Evolutionary conservation across 2,888 invertebrate genomes (phyloP).

Genomic region (Yponomeuta evonymella): DNA sequence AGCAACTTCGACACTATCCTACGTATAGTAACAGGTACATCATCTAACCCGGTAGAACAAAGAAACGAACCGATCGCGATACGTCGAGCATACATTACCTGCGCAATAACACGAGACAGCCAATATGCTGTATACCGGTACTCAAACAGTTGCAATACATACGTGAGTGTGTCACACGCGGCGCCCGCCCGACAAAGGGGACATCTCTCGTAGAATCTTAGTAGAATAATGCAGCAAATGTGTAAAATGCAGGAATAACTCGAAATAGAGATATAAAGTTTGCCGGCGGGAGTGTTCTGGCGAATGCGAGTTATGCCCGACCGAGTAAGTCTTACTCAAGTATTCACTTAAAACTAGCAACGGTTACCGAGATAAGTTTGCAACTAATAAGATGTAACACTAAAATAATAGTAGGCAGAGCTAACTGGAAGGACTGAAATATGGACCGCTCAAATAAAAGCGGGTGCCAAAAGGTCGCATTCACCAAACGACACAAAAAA

Average conservation of each 20-base stretch:
- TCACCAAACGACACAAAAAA: conserved; percentile 9
- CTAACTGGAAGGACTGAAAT: not conserved
- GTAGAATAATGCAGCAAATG: conserved; percentile 12
- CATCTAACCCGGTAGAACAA: not conserved
- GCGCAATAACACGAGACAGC: conserved; percentile 7
- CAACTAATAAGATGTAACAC: conserved; percentile 1
- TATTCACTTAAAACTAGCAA: conserved; percentile 9
- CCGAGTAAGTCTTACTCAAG: conserved; percentile 8
- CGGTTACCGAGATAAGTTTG: conserved; percentile 4
- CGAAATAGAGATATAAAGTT: conserved; percentile 17
- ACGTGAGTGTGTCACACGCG: not conserved
- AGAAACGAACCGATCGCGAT: conserved; percentile 1
- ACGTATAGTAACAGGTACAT: conserved; percentile 24
- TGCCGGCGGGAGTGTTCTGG: conserved; percentile 9
- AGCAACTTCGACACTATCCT: conserved; percentile 44
- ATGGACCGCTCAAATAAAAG: not conserved
- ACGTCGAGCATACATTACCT: not conserved
- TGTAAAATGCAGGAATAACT: conserved; percentile 17
- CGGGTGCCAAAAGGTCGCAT: not conserved
- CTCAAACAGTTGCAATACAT: not conserved
- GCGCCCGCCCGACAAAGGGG: not conserved
- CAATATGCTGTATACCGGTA: conserved; percentile 4
- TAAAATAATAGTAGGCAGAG: conserved; percentile 2
- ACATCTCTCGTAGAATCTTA: conserved; percentile 5
- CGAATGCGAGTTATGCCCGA: conserved; percentile 10